Percentiles rank a stretch among this genome's conserved stretches.
phyloP scores from a whole-genome alignment of 2,797 vertebrate species.

The Enteromius viviparus region DNA sequence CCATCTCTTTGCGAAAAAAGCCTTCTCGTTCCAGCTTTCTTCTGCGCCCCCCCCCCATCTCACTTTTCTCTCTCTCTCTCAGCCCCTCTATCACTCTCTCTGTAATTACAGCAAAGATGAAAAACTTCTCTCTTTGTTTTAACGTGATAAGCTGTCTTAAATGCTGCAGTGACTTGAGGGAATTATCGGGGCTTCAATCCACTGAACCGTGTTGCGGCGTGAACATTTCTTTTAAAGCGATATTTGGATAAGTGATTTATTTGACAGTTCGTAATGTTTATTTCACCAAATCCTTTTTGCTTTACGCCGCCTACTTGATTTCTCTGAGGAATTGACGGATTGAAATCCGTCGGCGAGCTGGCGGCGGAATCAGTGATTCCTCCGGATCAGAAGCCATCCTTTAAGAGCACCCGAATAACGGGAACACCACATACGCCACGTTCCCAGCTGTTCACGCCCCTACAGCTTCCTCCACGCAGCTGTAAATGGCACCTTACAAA shows the following conservation, averaged over 20 bases:
- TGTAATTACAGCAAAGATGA: conserved; percentile 71
- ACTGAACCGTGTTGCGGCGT: conserved; percentile 39
- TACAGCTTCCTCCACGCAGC: conserved; percentile 72
- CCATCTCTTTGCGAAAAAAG: conserved; percentile 53
- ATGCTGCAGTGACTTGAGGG: conserved; percentile 63
- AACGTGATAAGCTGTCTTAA: conserved; percentile 66
- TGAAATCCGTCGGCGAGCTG: conserved; percentile 48
- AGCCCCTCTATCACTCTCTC: conserved; percentile 60
- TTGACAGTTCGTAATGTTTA: conserved; percentile 61
- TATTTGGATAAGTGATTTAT: conserved; percentile 61
- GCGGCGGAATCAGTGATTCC: conserved; percentile 26
- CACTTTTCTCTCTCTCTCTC: conserved; percentile 61
- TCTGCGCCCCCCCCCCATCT: conserved; percentile 52
- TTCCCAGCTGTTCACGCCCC: conserved; percentile 66
- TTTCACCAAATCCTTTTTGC: conserved; percentile 57
- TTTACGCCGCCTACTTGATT: conserved; percentile 53
- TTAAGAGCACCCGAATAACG: conserved; percentile 18
- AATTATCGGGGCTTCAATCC: conserved; percentile 61
- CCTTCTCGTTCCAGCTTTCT: conserved; percentile 61
- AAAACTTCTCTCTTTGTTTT: conserved; percentile 66
- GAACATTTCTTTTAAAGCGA: conserved; percentile 58
- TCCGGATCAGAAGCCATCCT: conserved; percentile 32
- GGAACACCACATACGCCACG: conserved; percentile 1
- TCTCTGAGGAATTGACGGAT: conserved; percentile 56
- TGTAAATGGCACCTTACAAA: conserved; percentile 79